A percentile compares a stretch with the other conserved stretches of the same genome.
Conservation (phyloP, 2,113 vertebrate genomes). For the Lamprotornis superbus region DNA sequence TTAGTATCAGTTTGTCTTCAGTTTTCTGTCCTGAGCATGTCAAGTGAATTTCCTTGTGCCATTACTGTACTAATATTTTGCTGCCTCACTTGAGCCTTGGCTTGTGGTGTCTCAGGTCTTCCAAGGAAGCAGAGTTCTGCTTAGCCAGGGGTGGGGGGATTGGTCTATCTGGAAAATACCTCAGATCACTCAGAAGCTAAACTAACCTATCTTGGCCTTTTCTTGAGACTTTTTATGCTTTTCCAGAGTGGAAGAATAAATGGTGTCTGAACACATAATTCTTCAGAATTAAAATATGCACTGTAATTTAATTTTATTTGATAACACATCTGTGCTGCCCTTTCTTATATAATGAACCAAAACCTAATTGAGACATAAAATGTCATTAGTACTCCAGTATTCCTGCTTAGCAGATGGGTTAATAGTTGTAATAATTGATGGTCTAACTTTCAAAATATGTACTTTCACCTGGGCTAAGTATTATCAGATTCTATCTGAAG, state of each 20-base stretch:
- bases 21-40: neutral
- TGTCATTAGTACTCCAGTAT: neutral
- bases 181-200: neutral
- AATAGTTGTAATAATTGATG: neutral
- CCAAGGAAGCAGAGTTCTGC: neutral
- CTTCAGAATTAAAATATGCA: neutral
- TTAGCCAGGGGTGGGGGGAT: neutral
- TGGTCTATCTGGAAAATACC: neutral
- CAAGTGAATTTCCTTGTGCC: neutral
- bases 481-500: neutral
- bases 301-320: neutral
- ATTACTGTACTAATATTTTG: neutral
- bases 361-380: neutral
- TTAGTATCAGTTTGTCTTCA: neutral
- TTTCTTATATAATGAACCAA: neutral
- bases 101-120: neutral
- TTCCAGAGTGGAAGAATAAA: neutral
- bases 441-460: neutral
- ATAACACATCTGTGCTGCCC: neutral
- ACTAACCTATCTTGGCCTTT: neutral
- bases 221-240: neutral
- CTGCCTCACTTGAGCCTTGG: neutral
- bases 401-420: neutral
- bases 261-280: neutral
- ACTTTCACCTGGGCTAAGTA: neutral